Evolutionary conservation across 1,140 invertebrate species (phyloP), one percentile per base, ranked within the genome.

Genomic region (Meloidogyne exigua): DNA sequence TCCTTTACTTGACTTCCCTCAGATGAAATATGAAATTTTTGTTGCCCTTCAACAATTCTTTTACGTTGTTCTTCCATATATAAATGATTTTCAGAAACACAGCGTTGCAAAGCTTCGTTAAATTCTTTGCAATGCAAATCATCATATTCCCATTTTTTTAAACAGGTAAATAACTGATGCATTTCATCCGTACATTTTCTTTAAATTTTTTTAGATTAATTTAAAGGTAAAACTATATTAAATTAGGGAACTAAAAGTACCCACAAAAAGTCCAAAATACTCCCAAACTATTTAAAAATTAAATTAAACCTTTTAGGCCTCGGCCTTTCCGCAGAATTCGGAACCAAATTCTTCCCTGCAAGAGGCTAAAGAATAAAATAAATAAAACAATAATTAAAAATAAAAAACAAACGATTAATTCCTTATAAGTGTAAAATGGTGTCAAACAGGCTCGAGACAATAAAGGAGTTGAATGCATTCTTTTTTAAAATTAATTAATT

Each of bases 81-180:
- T 9, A 36, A 21, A 36, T 7, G 7, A 10, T 68, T 68, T 42
- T 68, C 66, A 7, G 28, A 21, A 23, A 68, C 39, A 42, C 66
- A 68, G 9, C 66, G 66, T 42, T 68, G 66, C 10, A 74, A 68
- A n/a, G 49, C 72, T 26, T 76, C 77, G 62, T 85, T 80, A 26
- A 85, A 79, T 39, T 79, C 74, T 13, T 62, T 32, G 32, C 84
- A 85, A 25, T 77, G 85, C 69, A 85, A 64, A 76, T 86, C 83
- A 69, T 85, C 84, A 65, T 80, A 85, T 71, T 85, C 84, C 83
- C 83, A 85, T 65, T 86, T 87, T 57, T 83, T 82, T 23, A 85
- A 57, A 68, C 84, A 85, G 25, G 76, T 76, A 67, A 86, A 85
- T 25, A 85, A 49, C 13, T 70, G 69, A 75, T 86, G 85, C 13